A percentile compares a stretch with the other conserved stretches of the same genome.
phyloP scores from a whole-genome alignment of 2,113 vertebrate species.

The Paedocypris sp. region DNA sequence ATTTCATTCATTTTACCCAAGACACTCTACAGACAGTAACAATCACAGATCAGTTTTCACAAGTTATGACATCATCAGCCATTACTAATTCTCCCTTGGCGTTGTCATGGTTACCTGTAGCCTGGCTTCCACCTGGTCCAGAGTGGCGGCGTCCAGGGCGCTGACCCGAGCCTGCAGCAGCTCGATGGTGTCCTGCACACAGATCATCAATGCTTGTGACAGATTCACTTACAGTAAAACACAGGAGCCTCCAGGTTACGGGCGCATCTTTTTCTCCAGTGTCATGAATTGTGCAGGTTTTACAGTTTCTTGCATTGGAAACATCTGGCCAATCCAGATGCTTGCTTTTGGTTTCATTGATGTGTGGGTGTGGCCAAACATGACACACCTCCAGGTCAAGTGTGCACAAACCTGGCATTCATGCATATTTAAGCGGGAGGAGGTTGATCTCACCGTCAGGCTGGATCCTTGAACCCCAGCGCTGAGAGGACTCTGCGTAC shows the following conservation, averaged over 20 bases:
- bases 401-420: no score
- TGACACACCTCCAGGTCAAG: no score
- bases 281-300: no score
- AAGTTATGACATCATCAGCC: neutral
- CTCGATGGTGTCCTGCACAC: constrained; percentile 76
- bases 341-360: neutral
- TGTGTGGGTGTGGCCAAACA: no score
- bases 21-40: constrained; percentile 66
- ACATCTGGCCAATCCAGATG: no score
- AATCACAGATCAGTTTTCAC: neutral
- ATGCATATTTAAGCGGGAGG: no score
- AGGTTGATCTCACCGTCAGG: constrained; percentile 67
- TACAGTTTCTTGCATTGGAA: no score
- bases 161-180: constrained; percentile 83
- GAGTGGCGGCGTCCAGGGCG: constrained; percentile 72
- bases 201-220: neutral
- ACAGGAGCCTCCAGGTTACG: no score
- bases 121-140: constrained; percentile 89
- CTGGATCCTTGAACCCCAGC: constrained; percentile 74
- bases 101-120: constrained; percentile 68
- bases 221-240: neutral
- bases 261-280: no score
- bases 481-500: constrained; percentile 74
- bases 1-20: constrained; percentile 94
- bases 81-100: no score